Evolutionary conservation across 2,888 invertebrate genomes (phyloP).

Genomic region (Tigriopus californicus): DNA sequence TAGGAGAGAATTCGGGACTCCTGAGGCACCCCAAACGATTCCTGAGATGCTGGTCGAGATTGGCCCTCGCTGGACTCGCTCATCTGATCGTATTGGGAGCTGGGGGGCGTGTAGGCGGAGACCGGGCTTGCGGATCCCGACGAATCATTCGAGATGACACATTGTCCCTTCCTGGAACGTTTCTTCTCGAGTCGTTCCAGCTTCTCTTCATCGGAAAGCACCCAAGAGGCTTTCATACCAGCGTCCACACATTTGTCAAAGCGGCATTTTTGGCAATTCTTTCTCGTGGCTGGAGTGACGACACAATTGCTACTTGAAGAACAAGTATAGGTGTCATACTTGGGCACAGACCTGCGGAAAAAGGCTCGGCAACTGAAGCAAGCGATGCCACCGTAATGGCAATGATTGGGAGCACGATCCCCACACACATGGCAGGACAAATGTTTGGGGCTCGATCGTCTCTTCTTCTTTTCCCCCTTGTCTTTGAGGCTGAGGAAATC

Average conservation of each 20-base stretch:
- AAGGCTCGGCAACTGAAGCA: constrained; percentile 9
- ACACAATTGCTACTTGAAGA: not conserved
- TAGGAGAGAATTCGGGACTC: not conserved
- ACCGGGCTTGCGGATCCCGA: not conserved
- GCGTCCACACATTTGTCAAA: constrained; percentile 12
- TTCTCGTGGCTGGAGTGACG: constrained; percentile 4
- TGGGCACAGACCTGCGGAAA: constrained; percentile 11
- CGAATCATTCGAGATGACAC: not conserved
- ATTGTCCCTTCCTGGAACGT: not conserved
- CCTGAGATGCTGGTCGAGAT: not conserved
- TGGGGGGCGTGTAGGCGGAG: not conserved
- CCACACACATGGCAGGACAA: not conserved
- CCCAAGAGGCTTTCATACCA: constrained; percentile 12
- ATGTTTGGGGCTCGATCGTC: not conserved
- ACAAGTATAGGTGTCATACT: constrained; percentile 5
- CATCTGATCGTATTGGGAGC: not conserved
- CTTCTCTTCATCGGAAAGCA: not conserved
- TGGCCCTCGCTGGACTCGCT: not conserved
- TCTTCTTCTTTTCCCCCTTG: too few species aligned
- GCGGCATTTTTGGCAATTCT: constrained; percentile 12
- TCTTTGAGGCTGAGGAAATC: too few species aligned
- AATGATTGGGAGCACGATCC: not conserved
- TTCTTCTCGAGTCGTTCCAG: not conserved
- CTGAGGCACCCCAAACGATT: not conserved
- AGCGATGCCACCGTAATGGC: not conserved